Base-by-base conservation (phyloP, 2,113 vertebrate genomes). In the Zosterops hypoxanthus region DNA sequence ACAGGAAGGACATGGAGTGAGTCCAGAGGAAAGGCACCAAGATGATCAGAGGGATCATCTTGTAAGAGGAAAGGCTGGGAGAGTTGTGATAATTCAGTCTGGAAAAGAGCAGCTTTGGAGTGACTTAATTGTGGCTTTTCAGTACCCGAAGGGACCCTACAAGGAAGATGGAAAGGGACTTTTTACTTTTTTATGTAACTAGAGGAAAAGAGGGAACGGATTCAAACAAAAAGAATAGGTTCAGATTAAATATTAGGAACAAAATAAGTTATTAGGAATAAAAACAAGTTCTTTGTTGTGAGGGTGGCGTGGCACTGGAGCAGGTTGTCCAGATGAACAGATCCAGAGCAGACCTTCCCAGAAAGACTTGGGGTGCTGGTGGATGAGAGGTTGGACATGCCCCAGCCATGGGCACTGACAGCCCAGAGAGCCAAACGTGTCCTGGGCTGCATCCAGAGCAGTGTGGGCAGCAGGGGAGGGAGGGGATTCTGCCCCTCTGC, bases 1-100 rank as follows among this genome's bases (percentile, higher is more conserved):
- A 63, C 5, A 21, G 8, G 39, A 53, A 53, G 1, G 19, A n/a
- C 10, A 39, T 20, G 28, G 24, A 63, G 6, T 0, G 0, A 47
- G 20, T 55, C 24, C n/a, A 79, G 49, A 70, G 15, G 28, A 61
- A 36, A 46, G 41, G 7, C 28, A 53, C 6, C 0, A 0, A 44
- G 23, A 47, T 47, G 9, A 46, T 33, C 23, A 61, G 39, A 39
- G n/a, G 8, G n/a, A 46, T 28, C n/a, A n/a, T 36, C 19, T n/a
- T 24, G 6, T 11, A n/a, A 21, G 7, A 63, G 6, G 8, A 47
- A 47, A 87, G 33, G 17, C 47, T 33, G 26, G 53, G 13, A 47
- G 23, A 20, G 7, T 20, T 55, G 29, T 6, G 13, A 11, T 70
- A 18, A 20, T 17, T 39, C 41, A 25, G 11, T 12, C n/a, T 47